A percentile compares a stretch with the other conserved stretches of the same genome.
phyloP scores from a whole-genome alignment of 2,888 invertebrate genomes.

The Entomobrya proxima region DNA sequence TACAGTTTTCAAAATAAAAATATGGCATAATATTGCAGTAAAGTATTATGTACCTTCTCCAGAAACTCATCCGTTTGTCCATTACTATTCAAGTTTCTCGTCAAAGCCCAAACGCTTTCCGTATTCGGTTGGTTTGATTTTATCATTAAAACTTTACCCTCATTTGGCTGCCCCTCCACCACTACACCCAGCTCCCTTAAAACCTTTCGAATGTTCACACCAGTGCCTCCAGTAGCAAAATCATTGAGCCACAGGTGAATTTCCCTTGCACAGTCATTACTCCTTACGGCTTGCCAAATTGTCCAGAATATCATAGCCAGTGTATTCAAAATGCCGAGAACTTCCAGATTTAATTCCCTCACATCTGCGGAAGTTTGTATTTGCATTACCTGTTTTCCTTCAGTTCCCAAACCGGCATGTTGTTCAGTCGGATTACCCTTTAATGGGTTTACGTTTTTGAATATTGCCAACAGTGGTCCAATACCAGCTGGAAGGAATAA shows the following conservation, averaged over 20 bases:
- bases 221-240: conserved; percentile 58
- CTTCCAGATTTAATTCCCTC: conserved; percentile 53
- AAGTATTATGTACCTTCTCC: neutral
- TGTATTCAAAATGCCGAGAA: conserved; percentile 34
- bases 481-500: neutral
- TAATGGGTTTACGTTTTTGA: too few relatives aligned
- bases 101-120: neutral
- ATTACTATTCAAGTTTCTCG: neutral
- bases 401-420: too few relatives aligned
- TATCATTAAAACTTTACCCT: neutral
- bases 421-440: too few relatives aligned
- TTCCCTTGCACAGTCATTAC: conserved; percentile 68
- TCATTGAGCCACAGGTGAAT: conserved; percentile 72
- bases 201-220: neutral
- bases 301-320: conserved; percentile 54
- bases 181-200: neutral
- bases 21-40: neutral
- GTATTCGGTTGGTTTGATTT: neutral
- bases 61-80: neutral
- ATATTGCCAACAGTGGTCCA: neutral
- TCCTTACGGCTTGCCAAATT: conserved; percentile 66
- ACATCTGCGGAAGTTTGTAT: neutral
- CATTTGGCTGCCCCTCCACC: neutral
- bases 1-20: neutral
- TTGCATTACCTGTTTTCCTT: neutral